Percentiles rank a stretch among this genome's conserved stretches.
Conservation (phyloP, 2,888 invertebrate genomes). For the Muscina levida region DNA sequence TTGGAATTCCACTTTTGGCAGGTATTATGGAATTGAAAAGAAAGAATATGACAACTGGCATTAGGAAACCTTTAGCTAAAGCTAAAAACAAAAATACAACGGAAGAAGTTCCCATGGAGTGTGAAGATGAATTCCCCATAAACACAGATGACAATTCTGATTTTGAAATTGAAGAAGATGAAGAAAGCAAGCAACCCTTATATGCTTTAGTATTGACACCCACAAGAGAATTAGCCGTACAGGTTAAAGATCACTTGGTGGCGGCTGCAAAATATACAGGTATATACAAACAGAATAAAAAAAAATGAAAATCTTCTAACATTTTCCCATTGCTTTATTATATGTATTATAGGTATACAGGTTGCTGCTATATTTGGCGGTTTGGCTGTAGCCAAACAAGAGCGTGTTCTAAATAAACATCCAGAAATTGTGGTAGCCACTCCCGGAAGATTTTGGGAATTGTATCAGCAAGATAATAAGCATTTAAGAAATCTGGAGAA, state of each 20-base stretch:
- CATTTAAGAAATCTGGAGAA: constrained; percentile 87
- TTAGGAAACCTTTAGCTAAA: constrained; percentile 72
- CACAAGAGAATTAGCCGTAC: constrained; percentile 96
- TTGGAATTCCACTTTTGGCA: constrained; percentile 95
- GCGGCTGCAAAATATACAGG: constrained; percentile 89
- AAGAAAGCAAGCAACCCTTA: constrained; percentile 78
- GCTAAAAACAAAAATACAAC: constrained; percentile 71
- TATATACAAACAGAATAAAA: constrained; percentile 69
- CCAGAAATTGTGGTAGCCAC: constrained; percentile 98
- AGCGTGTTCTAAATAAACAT: constrained; percentile 88
- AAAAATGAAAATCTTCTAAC: constrained; percentile 16
- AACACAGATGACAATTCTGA: constrained; percentile 55
- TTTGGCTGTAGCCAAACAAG: constrained; percentile 95
- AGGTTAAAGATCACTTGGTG: constrained; percentile 92
- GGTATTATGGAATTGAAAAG: constrained; percentile 88
- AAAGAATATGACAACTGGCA: constrained; percentile 76
- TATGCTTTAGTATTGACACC: constrained; percentile 95
- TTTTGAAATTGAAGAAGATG: constrained; percentile 64
- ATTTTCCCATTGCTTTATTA: constrained; percentile 70
- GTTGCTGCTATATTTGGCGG: constrained; percentile 95
- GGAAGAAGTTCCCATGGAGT: constrained; percentile 74
- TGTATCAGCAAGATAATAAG: constrained; percentile 88
- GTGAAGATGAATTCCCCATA: constrained; percentile 16
- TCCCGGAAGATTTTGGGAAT: constrained; percentile 97
- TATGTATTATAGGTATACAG: constrained; percentile 80